A percentile compares a stretch with the other conserved stretches of the same genome.
These are phyloP conservation scores for Lagopus leucura DNA, from an alignment of 2,113 vertebrate species.

Conservation along the genomic window DNA sequence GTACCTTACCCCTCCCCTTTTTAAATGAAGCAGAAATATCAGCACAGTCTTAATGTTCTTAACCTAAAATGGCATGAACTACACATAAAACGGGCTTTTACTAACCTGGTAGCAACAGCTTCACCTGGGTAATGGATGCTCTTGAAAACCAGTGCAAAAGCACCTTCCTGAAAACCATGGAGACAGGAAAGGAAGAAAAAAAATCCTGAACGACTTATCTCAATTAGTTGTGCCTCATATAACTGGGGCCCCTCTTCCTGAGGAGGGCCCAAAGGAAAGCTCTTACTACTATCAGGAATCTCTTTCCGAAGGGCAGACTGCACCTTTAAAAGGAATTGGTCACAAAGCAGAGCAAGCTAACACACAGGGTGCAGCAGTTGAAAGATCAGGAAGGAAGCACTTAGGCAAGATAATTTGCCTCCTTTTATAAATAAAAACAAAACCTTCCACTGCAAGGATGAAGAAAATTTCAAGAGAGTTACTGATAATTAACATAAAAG, in stretches of 20 bases:
- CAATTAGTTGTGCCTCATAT: slow-evolving; percentile 12
- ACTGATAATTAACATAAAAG: background rate
- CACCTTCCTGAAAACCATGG: slow-evolving; percentile 86
- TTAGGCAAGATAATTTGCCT: background rate
- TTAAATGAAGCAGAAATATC: background rate
- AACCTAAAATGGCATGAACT: background rate
- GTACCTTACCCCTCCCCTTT: background rate
- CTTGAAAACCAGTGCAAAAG: slow-evolving; percentile 95
- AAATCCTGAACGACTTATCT: background rate
- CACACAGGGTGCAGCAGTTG: background rate
- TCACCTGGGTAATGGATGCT: slow-evolving; percentile 92
- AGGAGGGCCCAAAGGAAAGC: background rate
- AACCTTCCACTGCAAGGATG: background rate
- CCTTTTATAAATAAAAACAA: background rate
- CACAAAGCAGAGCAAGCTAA: background rate
- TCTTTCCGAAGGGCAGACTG: slow-evolving; percentile 20
- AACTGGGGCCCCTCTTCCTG: slow-evolving; percentile 24
- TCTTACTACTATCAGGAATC: slow-evolving; percentile 33
- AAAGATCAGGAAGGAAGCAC: background rate
- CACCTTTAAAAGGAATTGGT: slow-evolving; percentile 45
- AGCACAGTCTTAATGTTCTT: background rate
- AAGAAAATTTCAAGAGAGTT: background rate
- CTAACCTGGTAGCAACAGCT: slow-evolving; percentile 92
- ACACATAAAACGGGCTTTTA: background rate
- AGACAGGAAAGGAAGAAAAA: background rate